These are phyloP conservation scores for Etia nguti DNA, from an alignment of 2,113 vertebrate species.

Conservation along the genomic window DNA sequence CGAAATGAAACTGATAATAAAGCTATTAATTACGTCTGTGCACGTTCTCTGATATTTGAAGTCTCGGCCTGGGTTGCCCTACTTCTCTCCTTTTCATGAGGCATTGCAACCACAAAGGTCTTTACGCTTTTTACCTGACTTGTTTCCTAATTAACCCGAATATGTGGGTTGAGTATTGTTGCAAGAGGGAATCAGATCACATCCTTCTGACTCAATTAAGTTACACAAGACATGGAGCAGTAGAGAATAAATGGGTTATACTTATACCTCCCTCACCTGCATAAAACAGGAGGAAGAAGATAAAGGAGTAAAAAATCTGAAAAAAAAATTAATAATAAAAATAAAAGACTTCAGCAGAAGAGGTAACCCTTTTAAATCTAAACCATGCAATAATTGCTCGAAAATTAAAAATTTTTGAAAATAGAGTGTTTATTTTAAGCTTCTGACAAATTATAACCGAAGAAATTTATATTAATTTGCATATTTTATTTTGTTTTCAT, in stretches of 20 bases:
- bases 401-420: accelerated
- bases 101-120: not conserved
- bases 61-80: not conserved
- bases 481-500: not conserved
- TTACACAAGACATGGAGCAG: not conserved
- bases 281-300: not conserved
- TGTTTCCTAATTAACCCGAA: not conserved
- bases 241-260: not conserved
- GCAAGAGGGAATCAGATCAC: not conserved
- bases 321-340: not conserved
- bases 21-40: not conserved
- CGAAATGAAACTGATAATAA: not conserved
- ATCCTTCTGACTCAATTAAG: not conserved
- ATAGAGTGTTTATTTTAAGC: not conserved
- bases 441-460: not conserved
- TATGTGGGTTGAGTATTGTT: not conserved
- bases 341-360: not conserved
- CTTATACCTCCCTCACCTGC: not conserved
- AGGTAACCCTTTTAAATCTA: not conserved
- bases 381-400: not conserved
- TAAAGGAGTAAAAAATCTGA: not conserved
- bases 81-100: not conserved
- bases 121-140: not conserved
- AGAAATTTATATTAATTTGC: not conserved
- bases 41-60: not conserved